Conservation (phyloP, 2,888 invertebrate species). For the Cetonia aurata region DNA sequence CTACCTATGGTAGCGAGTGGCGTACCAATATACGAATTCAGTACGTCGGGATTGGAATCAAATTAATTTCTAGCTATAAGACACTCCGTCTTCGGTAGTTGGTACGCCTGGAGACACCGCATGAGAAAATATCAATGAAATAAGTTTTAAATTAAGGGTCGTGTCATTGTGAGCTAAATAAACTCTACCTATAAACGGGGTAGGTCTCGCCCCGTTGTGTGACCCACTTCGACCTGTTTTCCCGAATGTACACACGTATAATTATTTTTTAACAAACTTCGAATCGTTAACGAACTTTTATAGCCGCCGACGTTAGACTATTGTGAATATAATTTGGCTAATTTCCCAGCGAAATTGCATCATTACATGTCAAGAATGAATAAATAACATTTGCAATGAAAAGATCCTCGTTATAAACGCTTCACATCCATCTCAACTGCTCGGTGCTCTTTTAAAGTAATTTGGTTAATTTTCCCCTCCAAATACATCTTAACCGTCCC, state of each 20-base stretch:
- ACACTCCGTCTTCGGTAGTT: conserved; percentile 53
- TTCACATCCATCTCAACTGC: no score
- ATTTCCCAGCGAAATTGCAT: conserved; percentile 34
- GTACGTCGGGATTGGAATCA: conserved; percentile 47
- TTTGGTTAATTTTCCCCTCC: conserved; percentile 46
- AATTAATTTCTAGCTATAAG: conserved; percentile 50
- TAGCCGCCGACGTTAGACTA: conserved; percentile 30
- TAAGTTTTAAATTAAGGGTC: conserved; percentile 66
- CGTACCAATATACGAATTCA: conserved; percentile 57
- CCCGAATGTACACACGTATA: conserved; percentile 48
- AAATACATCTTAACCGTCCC: conserved; percentile 1
- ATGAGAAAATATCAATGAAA: conserved; percentile 67
- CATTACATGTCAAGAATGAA: background rate
- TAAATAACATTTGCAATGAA: no score
- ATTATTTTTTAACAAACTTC: conserved; percentile 48
- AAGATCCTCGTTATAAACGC: no score
- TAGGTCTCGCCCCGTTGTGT: conserved; percentile 54
- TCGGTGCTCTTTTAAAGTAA: conserved; percentile 29
- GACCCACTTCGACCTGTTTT: conserved; percentile 57
- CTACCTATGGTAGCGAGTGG: conserved; percentile 40
- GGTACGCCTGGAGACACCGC: conserved; percentile 54
- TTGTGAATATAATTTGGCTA: conserved; percentile 48
- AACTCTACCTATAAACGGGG: conserved; percentile 53
- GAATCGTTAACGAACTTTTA: conserved; percentile 52
- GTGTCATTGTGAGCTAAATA: conserved; percentile 63